Evolutionary conservation across 2,888 invertebrate species (phyloP).

Genomic region (Thymelicus acteon): DNA sequence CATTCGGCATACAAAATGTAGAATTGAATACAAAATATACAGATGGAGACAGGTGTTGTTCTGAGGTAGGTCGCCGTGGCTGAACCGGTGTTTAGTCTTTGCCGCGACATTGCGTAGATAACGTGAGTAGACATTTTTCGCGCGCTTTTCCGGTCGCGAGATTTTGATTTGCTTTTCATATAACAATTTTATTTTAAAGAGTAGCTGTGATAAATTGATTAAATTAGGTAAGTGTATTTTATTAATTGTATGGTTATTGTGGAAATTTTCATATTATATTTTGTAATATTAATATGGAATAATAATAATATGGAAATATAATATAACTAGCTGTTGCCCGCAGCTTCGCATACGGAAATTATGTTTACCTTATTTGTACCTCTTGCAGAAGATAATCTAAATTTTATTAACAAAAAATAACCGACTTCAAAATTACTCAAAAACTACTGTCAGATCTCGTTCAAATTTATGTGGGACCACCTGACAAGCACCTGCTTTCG

Average conservation of each 20-base stretch:
- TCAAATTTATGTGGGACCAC: too few relatives aligned
- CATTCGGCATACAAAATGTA: conserved; percentile 20
- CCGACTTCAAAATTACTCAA: too few relatives aligned
- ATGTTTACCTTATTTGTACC: too few relatives aligned
- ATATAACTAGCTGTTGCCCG: too few relatives aligned
- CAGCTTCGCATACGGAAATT: too few relatives aligned
- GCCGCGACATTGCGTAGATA: conserved; percentile 43
- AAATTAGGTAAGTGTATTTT: conserved; percentile 15
- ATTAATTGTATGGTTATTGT: neutral
- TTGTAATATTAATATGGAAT: too few relatives aligned
- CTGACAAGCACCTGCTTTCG: too few relatives aligned
- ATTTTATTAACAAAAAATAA: too few relatives aligned
- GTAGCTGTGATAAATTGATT: neutral
- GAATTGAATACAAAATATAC: conserved; percentile 11
- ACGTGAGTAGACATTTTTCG: conserved; percentile 40
- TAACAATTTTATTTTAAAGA: neutral
- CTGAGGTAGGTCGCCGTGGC: conserved; percentile 15
- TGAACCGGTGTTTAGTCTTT: conserved; percentile 48
- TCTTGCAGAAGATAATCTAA: too few relatives aligned
- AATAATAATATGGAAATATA: too few relatives aligned
- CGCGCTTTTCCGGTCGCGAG: conserved; percentile 37
- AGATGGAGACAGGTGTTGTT: conserved; percentile 12
- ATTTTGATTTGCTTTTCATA: neutral
- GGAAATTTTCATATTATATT: too few relatives aligned
- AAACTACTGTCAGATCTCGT: too few relatives aligned